phyloP scores from a whole-genome alignment of 2,888 invertebrate species.

The Diachrysia chrysitis region DNA sequence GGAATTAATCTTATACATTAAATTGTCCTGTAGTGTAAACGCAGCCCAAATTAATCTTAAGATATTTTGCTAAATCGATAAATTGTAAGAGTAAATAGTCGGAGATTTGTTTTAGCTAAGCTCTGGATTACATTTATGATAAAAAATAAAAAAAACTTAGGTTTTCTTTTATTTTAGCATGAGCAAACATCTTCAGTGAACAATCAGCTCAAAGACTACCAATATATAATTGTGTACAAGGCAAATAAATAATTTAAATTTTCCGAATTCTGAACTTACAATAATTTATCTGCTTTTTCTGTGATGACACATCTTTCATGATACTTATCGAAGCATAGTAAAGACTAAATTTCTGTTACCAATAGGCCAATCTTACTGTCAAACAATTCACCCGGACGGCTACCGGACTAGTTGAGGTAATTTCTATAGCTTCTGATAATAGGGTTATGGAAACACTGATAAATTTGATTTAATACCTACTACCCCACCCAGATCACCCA shows the following conservation, averaged over 20 bases:
- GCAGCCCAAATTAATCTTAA: background rate
- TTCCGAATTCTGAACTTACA: too few relatives aligned
- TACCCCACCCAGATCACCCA: too few relatives aligned
- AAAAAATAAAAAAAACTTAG: background rate
- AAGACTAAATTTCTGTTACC: conserved; percentile 51
- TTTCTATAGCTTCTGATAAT: conserved; percentile 65
- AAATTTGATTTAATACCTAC: conserved; percentile 70
- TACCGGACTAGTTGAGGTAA: conserved; percentile 54
- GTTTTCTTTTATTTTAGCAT: too few relatives aligned
- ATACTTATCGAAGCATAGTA: background rate
- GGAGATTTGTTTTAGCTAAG: background rate
- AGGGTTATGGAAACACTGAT: conserved; percentile 63
- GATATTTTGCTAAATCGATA: conserved; percentile 5
- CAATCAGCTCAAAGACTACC: too few relatives aligned
- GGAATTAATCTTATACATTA: conserved; percentile 54
- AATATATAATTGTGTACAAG: too few relatives aligned
- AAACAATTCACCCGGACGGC: conserved; percentile 59
- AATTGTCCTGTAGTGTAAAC: conserved; percentile 25
- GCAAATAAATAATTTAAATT: too few relatives aligned
- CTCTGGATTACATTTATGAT: background rate
- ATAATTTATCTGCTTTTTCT: too few relatives aligned
- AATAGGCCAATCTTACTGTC: conserved; percentile 57
- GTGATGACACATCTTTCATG: too few relatives aligned
- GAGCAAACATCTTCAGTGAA: too few relatives aligned
- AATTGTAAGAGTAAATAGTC: conserved; percentile 2